A percentile compares a stretch with the other conserved stretches of the same genome.
phyloP scores from a whole-genome alignment of 2,888 invertebrate species.

The Hirtodrosophila cameraria region DNA sequence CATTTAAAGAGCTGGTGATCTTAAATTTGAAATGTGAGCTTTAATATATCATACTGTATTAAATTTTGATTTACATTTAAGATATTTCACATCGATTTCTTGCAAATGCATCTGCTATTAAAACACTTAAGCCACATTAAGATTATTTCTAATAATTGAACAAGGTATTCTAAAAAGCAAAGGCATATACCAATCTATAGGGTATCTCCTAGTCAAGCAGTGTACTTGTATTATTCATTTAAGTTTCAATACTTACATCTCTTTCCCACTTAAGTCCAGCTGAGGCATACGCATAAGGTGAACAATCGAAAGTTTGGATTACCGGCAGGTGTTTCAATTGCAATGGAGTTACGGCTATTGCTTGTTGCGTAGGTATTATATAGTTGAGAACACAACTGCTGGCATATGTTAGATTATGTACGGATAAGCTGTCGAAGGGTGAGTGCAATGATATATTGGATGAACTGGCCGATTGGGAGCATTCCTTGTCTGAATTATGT shows the following conservation, averaged over 20 bases:
- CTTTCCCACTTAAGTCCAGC: conserved; percentile 52
- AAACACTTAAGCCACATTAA: too few relatives aligned
- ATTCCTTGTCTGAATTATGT: conserved; percentile 62
- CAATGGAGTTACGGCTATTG: conserved; percentile 32
- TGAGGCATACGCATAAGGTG: conserved; percentile 66
- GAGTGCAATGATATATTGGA: conserved; percentile 60
- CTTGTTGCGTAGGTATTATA: conserved; percentile 12
- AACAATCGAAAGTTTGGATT: conserved; percentile 79
- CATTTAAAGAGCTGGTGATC: too few relatives aligned
- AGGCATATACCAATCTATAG: too few relatives aligned
- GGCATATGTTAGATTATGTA: conserved; percentile 28
- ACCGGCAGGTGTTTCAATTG: conserved; percentile 70
- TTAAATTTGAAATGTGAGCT: too few relatives aligned
- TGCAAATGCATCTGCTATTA: too few relatives aligned
- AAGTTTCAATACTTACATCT: conserved; percentile 69
- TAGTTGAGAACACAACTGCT: conserved; percentile 16
- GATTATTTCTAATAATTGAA: too few relatives aligned
- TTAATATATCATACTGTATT: background rate
- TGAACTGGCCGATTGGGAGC: conserved; percentile 46
- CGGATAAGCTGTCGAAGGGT: conserved; percentile 20
- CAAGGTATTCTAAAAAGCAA: too few relatives aligned
- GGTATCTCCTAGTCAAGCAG: background rate
- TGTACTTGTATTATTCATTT: background rate
- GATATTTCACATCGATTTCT: too few relatives aligned
- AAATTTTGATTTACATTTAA: background rate